Conservation (phyloP, 2,797 vertebrate species). For the Karalla daura region DNA sequence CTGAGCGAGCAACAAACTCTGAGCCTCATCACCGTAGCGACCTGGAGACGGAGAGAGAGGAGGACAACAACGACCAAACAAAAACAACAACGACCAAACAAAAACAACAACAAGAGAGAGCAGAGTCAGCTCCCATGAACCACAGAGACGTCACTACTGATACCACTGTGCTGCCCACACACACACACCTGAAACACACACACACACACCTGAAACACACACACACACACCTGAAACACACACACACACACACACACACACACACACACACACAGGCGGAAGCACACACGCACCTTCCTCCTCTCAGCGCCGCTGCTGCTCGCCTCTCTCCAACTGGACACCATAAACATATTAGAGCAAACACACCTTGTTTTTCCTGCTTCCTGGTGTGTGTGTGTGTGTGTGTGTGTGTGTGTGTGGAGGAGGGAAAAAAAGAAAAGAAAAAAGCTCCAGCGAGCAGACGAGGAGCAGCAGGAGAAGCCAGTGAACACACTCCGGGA, state of each 20-base stretch:
- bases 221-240: constrained; percentile 39
- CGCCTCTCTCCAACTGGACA: constrained; percentile 51
- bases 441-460: constrained; percentile 56
- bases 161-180: not conserved
- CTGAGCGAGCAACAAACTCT: constrained; percentile 53
- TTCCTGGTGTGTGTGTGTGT: constrained; percentile 74
- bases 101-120: too few relatives aligned
- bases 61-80: not conserved
- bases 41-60: not conserved
- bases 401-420: too few relatives aligned
- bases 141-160: constrained; percentile 21
- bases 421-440: constrained; percentile 15
- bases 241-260: not conserved
- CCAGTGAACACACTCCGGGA: constrained; percentile 27
- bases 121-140: constrained; percentile 8
- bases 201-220: too few relatives aligned
- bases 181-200: not conserved
- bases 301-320: constrained; percentile 41
- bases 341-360: constrained; percentile 62
- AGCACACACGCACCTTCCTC: constrained; percentile 64
- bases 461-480: constrained; percentile 14
- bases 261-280: not conserved
- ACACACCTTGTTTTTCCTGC: constrained; percentile 70
- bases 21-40: constrained; percentile 11
- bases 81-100: too few relatives aligned